Conservation (phyloP, 2,797 vertebrate species). For the Sebastes kiyomatsui region DNA sequence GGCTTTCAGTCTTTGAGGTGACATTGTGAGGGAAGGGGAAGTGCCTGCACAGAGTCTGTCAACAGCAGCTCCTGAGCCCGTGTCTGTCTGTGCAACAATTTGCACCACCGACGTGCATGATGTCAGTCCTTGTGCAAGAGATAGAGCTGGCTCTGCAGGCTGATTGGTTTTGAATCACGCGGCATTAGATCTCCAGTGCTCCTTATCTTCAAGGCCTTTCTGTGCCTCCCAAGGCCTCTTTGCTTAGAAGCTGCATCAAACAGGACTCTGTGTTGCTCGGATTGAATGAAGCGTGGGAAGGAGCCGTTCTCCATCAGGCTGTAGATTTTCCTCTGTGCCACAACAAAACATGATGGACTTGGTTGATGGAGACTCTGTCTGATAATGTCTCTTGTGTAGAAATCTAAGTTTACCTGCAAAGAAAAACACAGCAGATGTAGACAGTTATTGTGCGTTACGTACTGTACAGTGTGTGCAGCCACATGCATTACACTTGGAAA, state of each 20-base stretch:
- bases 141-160: not conserved
- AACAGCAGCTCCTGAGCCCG: not conserved
- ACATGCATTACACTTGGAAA: not conserved
- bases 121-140: constrained; percentile 20
- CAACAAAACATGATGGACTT: constrained; percentile 81
- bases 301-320: constrained; percentile 88
- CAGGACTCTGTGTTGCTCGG: constrained; percentile 84
- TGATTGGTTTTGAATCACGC: constrained; percentile 16
- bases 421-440: not conserved
- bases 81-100: not conserved
- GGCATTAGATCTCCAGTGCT: not conserved
- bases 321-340: constrained; percentile 87
- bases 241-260: constrained; percentile 67
- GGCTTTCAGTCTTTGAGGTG: not conserved
- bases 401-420: constrained; percentile 90
- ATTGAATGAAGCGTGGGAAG: constrained; percentile 87
- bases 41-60: not conserved
- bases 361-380: constrained; percentile 83
- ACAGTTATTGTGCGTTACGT: not conserved
- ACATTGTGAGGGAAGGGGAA: constrained; percentile 20
- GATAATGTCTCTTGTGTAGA: constrained; percentile 85
- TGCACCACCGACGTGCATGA: not conserved
- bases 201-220: constrained; percentile 25
- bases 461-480: not conserved
- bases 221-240: constrained; percentile 18